A percentile compares a stretch with the other conserved stretches of the same genome.
Evolutionary conservation across 2,113 vertebrate genomes (phyloP).

Genomic region (Gopherus flavomarginatus): DNA sequence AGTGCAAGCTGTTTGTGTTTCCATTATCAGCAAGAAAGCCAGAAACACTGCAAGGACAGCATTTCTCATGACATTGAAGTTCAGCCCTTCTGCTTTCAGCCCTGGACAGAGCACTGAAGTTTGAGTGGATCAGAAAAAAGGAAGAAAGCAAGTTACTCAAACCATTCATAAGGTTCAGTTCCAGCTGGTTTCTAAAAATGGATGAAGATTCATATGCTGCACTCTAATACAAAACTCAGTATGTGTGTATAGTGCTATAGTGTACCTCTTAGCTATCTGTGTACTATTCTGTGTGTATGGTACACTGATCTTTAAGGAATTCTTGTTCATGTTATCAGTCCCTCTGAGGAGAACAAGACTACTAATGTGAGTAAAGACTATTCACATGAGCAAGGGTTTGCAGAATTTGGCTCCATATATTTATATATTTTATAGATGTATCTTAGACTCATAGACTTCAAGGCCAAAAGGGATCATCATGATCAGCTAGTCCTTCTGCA

Average conservation of each 20-base stretch:
- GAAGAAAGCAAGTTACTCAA: neutral
- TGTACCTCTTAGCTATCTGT: neutral
- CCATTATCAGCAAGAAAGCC: accelerated
- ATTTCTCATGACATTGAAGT: neutral
- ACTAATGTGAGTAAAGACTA: neutral
- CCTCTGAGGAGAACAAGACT: neutral
- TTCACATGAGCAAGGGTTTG: constrained; percentile 38
- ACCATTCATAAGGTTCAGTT: accelerated
- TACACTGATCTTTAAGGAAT: constrained; percentile 6
- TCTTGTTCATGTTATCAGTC: neutral
- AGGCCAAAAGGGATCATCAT: neutral
- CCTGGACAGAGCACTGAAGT: neutral
- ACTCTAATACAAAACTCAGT: neutral
- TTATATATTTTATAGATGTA: neutral
- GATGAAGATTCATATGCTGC: neutral
- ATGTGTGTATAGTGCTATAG: accelerated
- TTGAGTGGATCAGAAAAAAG: neutral
- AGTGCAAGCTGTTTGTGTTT: neutral
- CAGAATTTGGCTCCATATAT: constrained; percentile 3
- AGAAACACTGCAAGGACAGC: neutral
- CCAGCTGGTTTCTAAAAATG: neutral
- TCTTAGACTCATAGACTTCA: neutral
- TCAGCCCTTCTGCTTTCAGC: neutral
- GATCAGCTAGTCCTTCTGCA: neutral
- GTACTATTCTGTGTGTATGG: accelerated